Conservation (phyloP, 2,797 vertebrate genomes). For the Glyptemys insculpta region DNA sequence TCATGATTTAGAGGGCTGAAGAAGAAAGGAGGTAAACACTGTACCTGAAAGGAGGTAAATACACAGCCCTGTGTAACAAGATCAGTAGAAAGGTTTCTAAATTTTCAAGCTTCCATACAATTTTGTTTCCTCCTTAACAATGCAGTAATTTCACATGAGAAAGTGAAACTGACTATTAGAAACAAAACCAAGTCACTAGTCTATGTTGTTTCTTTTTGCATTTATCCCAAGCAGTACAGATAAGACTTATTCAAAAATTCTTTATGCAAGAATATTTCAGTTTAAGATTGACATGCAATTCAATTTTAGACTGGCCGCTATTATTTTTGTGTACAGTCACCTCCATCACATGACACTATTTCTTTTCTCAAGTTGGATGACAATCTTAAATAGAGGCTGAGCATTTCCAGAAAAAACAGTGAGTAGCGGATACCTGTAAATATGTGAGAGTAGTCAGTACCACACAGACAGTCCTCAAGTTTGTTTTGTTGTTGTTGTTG, state of each 20-base stretch:
- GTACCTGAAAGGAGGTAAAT: no score
- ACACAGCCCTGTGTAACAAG: background rate
- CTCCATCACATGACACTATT: background rate
- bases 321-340: background rate
- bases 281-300: background rate
- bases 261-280: background rate
- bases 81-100: fast-evolving
- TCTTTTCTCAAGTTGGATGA: background rate
- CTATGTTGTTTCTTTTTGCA: constrained; percentile 25
- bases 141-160: background rate
- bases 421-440: background rate
- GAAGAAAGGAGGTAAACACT: background rate
- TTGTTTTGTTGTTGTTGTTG: no score
- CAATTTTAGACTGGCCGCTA: background rate
- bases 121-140: background rate
- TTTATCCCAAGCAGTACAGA: background rate
- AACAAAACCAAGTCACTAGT: background rate
- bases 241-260: background rate
- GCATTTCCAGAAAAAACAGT: background rate
- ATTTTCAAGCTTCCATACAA: background rate
- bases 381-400: background rate
- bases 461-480: background rate
- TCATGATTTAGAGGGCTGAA: constrained; percentile 1
- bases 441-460: background rate
- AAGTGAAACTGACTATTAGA: background rate